A percentile compares a stretch with the other conserved stretches of the same genome.
These are phyloP conservation scores for Neodontobutis hainanensis DNA, from an alignment of 2,113 vertebrate species.

Conservation along the genomic window DNA sequence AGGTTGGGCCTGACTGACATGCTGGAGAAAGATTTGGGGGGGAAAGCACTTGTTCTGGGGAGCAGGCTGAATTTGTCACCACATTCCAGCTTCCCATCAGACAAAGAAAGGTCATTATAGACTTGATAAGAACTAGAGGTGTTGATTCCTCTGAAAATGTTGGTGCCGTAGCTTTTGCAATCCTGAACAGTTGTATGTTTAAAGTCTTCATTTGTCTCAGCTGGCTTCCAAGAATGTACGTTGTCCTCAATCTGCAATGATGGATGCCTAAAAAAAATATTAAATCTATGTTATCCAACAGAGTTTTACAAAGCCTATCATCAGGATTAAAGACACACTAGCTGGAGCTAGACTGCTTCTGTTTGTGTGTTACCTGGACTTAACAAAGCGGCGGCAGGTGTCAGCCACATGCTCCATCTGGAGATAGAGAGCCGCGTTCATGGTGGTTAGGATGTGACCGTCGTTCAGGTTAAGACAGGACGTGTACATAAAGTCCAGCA, in stretches of 20 bases:
- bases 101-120: constrained; percentile 82
- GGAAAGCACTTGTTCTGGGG: constrained; percentile 72
- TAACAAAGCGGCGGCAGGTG: constrained; percentile 92
- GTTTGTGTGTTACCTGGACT: constrained; percentile 85
- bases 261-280: constrained; percentile 46
- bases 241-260: constrained; percentile 44
- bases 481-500: constrained; percentile 98
- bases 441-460: constrained; percentile 85
- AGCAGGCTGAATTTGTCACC: constrained; percentile 74
- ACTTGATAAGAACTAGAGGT: constrained; percentile 87
- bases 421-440: constrained; percentile 91
- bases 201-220: constrained; percentile 72
- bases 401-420: constrained; percentile 98
- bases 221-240: constrained; percentile 72
- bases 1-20: constrained; percentile 42
- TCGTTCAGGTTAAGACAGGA: constrained; percentile 92
- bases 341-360: background rate
- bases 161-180: constrained; percentile 79
- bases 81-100: constrained; percentile 79
- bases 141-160: constrained; percentile 85
- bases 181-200: constrained; percentile 72
- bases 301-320: background rate
- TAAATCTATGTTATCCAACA: constrained; percentile 1
- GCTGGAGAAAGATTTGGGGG: constrained; percentile 60
- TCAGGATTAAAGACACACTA: background rate